Conservation (phyloP, 2,888 invertebrate genomes). For the Gibbula magus region DNA sequence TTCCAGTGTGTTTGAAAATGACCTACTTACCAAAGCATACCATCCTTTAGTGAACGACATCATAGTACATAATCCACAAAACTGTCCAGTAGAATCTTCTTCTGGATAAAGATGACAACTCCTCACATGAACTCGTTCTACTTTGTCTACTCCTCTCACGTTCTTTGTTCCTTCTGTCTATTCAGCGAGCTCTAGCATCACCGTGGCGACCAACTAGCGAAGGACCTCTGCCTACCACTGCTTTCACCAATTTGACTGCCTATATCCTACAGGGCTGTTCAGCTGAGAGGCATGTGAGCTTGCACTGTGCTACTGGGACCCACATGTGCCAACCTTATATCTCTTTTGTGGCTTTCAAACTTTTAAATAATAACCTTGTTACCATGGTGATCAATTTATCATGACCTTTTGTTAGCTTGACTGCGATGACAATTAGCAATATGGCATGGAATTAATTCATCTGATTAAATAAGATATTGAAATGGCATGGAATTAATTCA, state of each 20-base stretch:
- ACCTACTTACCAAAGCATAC: neutral
- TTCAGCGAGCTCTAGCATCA: neutral
- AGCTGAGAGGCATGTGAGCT: neutral
- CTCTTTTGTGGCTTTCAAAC: neutral
- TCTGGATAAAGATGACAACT: neutral
- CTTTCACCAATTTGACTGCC: constrained; percentile 1
- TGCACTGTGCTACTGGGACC: neutral
- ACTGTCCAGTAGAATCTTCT: neutral
- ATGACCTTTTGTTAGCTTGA: neutral
- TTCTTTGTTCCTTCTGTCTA: constrained; percentile 12
- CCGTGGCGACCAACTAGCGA: constrained; percentile 5
- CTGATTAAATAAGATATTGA: too few relatives aligned
- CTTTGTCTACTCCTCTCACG: neutral
- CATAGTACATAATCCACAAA: neutral
- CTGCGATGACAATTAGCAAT: neutral
- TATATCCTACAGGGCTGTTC: neutral
- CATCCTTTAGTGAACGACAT: constrained; percentile 3
- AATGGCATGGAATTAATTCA: too few relatives aligned
- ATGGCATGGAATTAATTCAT: too few relatives aligned
- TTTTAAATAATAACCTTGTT: neutral
- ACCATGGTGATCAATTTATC: neutral
- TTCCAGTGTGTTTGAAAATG: neutral
- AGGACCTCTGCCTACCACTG: neutral
- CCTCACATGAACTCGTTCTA: neutral
- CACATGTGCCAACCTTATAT: neutral